Conservation (phyloP, 2,113 vertebrate genomes). For the Charadrius vociferus region DNA sequence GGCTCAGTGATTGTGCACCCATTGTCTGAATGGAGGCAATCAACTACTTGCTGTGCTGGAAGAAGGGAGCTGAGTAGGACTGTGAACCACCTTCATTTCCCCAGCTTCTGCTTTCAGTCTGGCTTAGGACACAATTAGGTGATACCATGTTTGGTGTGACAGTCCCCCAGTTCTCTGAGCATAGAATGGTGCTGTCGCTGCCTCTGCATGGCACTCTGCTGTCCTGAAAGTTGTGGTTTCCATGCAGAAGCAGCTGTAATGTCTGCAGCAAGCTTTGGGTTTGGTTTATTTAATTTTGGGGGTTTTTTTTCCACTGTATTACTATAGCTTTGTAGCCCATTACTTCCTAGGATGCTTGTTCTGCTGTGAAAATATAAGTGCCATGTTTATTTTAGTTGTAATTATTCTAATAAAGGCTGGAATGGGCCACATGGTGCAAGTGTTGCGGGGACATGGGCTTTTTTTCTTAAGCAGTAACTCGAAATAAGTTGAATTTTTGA, state of each 20-base stretch:
- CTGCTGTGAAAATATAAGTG: constrained; percentile 35
- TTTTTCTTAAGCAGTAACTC: neutral
- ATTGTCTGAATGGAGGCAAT: neutral
- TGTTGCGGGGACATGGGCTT: neutral
- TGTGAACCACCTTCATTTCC: constrained; percentile 1
- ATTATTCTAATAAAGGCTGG: constrained; percentile 57
- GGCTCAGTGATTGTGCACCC: constrained; percentile 82
- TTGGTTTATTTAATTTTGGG: constrained; percentile 40
- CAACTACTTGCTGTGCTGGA: neutral
- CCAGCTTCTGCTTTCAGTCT: neutral
- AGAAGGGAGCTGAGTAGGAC: neutral
- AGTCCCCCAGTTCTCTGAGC: neutral
- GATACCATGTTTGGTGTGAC: neutral
- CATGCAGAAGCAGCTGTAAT: neutral
- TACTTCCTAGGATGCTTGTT: neutral
- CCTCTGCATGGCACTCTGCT: neutral
- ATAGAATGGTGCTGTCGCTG: neutral
- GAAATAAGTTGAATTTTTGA: neutral
- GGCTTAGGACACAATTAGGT: neutral
- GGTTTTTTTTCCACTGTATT: neutral
- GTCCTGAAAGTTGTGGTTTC: neutral
- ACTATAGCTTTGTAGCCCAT: neutral
- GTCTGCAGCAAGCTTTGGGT: neutral
- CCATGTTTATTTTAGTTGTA: constrained; percentile 35
- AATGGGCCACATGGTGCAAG: constrained; percentile 3